Evolutionary conservation across 2,888 invertebrate species (phyloP), one percentile per base, ranked within the genome.

Genomic region (Rhimphoctona megacephalus): DNA sequence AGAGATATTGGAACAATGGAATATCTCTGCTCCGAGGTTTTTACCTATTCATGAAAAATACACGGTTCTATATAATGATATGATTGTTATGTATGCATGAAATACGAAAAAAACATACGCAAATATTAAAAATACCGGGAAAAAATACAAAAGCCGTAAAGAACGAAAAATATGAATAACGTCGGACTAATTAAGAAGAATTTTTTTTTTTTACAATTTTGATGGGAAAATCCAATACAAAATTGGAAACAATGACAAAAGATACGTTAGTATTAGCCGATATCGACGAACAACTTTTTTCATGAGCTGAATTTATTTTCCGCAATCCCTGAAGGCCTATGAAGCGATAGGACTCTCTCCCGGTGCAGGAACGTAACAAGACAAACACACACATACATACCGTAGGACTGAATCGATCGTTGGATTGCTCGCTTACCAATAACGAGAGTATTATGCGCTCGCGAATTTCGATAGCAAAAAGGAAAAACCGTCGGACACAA

Each of bases 381-480:
- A 52, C 67, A 52, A 22, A 72, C 22, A 76, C 57, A 54, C 66
- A 49, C 17, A 43, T n/a, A 36, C 49, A 14, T 7, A 46, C 54
- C 11, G 9, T n/a, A 36, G 19, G 46, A 46, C 33, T 8, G 67
- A 17, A 82, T 76, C 81, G 76, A 82, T 69, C 64, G 46, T 33
- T 36, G 76, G 57, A 81, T 67, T 79, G 69, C 76, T 74, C 81
- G 74, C 57, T 82, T 82, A 46, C 67, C 67, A 76, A 69, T 82
- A 82, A 69, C 81, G 74, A 82, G 81, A 76, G 81, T 76, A 82
- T 82, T 82, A 82, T 76, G 67, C 76, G 46, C 67, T 82, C 57
- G 74, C 76, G 81, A 82, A 82, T 82, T 74, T n/a, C 61, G 80
- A 72, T 70, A 72, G 64, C 30, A 61, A 54, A 67, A 66, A 67